Percentiles rank a stretch among this genome's conserved stretches.
phyloP scores from a whole-genome alignment of 1,140 invertebrate genomes.

The Eciton burchellii region DNA sequence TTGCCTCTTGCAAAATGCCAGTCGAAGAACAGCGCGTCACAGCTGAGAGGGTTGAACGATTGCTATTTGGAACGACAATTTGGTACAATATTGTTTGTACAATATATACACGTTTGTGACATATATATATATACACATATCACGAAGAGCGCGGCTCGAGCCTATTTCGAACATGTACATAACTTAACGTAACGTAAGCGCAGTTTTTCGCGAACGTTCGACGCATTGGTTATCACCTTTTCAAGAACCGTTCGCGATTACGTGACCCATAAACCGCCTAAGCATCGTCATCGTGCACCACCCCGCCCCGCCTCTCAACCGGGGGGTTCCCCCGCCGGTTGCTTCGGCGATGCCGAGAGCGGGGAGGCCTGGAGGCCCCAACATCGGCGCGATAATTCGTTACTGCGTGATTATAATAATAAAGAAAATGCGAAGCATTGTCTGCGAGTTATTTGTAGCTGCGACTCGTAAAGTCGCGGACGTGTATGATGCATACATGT shows the following conservation, averaged over 20 bases:
- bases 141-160: background rate
- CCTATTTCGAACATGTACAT: background rate
- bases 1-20: too few relatives aligned
- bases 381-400: constrained; percentile 58
- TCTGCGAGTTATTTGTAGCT: constrained; percentile 59
- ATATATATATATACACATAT: constrained; percentile 2
- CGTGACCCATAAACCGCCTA: constrained; percentile 65
- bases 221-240: constrained; percentile 46
- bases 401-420: constrained; percentile 68
- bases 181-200: background rate
- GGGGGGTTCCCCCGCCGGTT: too few relatives aligned
- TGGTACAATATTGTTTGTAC: too few relatives aligned
- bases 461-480: constrained; percentile 57
- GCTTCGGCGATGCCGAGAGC: too few relatives aligned
- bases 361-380: background rate
- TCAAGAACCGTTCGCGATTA: constrained; percentile 61
- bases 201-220: constrained; percentile 42
- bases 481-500: constrained; percentile 44
- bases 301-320: background rate
- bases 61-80: too few relatives aligned
- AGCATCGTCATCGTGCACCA: constrained; percentile 1
- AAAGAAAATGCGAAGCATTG: constrained; percentile 45
- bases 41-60: too few relatives aligned
- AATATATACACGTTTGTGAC: too few relatives aligned
- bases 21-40: too few relatives aligned